A percentile compares a stretch with the other conserved stretches of the same genome.
These are phyloP conservation scores for Zygaena filipendulae DNA, from an alignment of 2,888 invertebrate genomes.

Conservation along the genomic window DNA sequence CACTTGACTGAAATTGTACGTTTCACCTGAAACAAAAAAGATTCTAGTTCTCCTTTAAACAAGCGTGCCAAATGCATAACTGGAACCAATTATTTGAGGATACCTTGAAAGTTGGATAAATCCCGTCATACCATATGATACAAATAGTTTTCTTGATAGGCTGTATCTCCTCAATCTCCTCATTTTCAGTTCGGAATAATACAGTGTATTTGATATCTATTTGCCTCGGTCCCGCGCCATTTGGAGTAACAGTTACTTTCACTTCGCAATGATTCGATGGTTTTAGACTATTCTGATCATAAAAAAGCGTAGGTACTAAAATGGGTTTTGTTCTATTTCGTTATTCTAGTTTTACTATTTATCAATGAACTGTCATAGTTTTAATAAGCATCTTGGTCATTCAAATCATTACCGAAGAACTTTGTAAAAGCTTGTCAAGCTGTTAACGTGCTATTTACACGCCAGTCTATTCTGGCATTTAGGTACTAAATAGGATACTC, in stretches of 20 bases:
- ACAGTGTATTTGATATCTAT: slow-evolving; percentile 43
- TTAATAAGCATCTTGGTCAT: no score
- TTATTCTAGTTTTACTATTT: no score
- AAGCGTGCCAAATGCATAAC: not conserved
- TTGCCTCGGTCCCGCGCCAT: slow-evolving; percentile 46
- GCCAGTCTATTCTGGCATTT: no score
- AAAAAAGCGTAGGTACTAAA: no score
- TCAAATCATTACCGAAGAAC: no score
- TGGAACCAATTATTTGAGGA: not conserved
- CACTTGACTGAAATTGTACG: slow-evolving; percentile 48
- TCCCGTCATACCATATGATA: slow-evolving; percentile 55
- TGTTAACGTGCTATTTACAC: no score
- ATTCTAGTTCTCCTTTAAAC: no score
- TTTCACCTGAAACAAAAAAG: slow-evolving; percentile 36
- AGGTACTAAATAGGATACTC: no score
- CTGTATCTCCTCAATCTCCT: slow-evolving; percentile 46
- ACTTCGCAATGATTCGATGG: slow-evolving; percentile 44
- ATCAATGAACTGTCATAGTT: no score
- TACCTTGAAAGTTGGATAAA: slow-evolving; percentile 55
- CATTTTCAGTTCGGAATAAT: slow-evolving; percentile 41
- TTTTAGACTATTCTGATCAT: slow-evolving; percentile 46
- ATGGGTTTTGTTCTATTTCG: no score
- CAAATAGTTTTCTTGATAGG: slow-evolving; percentile 43
- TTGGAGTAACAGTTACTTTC: slow-evolving; percentile 35
- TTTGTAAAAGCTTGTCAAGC: no score